These are phyloP conservation scores for Micromussa lordhowensis DNA, from an alignment of 92 coral and sea anemone species.

Conservation along the genomic window DNA sequence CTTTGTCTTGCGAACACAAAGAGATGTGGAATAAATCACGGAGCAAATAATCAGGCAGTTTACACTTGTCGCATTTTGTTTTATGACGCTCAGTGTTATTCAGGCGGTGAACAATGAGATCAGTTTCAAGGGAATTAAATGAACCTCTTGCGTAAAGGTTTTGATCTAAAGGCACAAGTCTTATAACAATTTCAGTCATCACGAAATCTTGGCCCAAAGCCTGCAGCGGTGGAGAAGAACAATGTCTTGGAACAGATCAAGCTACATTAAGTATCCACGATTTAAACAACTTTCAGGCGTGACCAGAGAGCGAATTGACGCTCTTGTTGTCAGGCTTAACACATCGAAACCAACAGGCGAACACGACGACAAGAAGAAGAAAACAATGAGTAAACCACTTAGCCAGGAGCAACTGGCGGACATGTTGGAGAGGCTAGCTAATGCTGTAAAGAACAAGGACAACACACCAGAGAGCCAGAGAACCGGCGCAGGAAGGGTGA, in stretches of 20 bases:
- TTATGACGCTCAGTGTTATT: neutral
- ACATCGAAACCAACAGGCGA: constrained; percentile 58
- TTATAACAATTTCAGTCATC: constrained; percentile 4
- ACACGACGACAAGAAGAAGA: neutral
- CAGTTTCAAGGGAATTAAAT: neutral
- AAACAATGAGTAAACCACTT: constrained; percentile 46
- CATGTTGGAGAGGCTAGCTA: constrained; percentile 83
- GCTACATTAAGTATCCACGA: constrained; percentile 69
- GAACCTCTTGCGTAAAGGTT: neutral
- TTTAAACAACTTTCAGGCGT: constrained; percentile 52
- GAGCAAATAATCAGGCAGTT: neutral
- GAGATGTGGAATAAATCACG: neutral
- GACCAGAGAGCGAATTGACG: constrained; percentile 67
- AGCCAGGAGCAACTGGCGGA: constrained; percentile 55
- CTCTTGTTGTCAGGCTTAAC: constrained; percentile 76
- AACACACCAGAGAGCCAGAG: constrained; percentile 90
- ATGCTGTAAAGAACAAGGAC: constrained; percentile 66
- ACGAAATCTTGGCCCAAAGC: neutral
- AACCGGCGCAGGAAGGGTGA: constrained; percentile 62
- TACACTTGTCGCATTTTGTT: neutral
- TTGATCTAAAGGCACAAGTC: neutral
- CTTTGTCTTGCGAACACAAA: neutral
- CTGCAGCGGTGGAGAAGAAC: neutral
- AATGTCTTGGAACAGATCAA: constrained; percentile 80
- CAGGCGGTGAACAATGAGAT: constrained; percentile 6